A percentile compares a stretch with the other conserved stretches of the same genome.
These are phyloP conservation scores for Nothoprocta pentlandii DNA, from an alignment of 2,113 vertebrate species.

Conservation along the genomic window DNA sequence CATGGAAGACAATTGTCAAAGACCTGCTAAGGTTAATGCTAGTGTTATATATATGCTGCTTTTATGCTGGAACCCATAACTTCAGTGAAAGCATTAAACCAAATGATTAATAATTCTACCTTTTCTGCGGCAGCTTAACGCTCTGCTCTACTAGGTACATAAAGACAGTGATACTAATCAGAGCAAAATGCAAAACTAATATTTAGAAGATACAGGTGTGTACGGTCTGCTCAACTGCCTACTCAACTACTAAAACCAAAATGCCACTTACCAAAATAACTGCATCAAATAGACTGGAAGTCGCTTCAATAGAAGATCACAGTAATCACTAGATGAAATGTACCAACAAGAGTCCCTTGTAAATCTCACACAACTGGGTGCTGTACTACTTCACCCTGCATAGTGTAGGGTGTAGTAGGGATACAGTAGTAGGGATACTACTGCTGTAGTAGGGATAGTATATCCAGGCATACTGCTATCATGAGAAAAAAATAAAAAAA, in stretches of 20 bases:
- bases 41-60: not conserved
- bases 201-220: not conserved
- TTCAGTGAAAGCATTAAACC: not conserved
- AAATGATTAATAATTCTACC: not conserved
- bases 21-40: not conserved
- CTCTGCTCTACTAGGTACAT: not conserved
- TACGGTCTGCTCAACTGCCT: not conserved
- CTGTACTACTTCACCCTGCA: not conserved
- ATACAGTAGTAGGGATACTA: no score
- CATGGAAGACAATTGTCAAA: constrained; percentile 8
- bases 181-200: not conserved
- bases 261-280: not conserved
- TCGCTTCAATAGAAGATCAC: not conserved
- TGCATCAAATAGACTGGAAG: not conserved
- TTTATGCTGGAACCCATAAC: not conserved
- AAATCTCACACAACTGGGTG: not conserved
- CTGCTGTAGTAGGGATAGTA: no score
- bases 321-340: not conserved
- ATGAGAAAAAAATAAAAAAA: not conserved
- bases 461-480: not conserved
- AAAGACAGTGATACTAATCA: not conserved
- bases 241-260: not conserved
- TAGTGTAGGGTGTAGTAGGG: no score
- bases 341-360: not conserved
- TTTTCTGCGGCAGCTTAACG: not conserved